Evolutionary conservation across 2,888 invertebrate genomes (phyloP), one percentile per base, ranked within the genome.

Genomic region (Pediacus dermestoides): DNA sequence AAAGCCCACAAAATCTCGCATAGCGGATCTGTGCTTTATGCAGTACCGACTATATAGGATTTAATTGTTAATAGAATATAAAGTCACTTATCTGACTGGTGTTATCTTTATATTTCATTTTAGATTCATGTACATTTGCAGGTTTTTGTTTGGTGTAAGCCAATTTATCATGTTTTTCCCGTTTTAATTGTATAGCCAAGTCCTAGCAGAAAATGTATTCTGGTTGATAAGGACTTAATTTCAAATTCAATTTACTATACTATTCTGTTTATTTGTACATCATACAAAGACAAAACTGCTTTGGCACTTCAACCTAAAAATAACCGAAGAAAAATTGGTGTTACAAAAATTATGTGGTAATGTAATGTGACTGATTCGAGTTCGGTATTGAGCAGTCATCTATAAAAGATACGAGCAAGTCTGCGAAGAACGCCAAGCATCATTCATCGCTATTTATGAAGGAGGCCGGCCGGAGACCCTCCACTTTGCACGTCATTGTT

Each of bases 1-100:
- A 50, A 48, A 50, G 46, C 48, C 44, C 46, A 46, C 50, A 46
- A 50, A 50, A 50, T 48, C 46, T 39, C 37, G 22, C 43, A 14
- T 11, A 16, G 38, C 42, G 42, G 37, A 48, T 45, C 50, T 37
- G 44, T 31, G 44, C 42, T 50, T 48, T 48, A 45, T 48, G 37
- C 40, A 44, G 39, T 33, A 44, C 38, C 37, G 46, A 43, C 49
- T 44, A 37, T 44, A 14, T 31, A 26, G 26, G 46, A 28, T 48
- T 48, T 48, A 50, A 50, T 48, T 50, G 50, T 50, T 50, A 50
- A 50, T 50, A 46, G 50, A 50, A 50, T 48, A 50, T 46, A 48
- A 50, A 50, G 50, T 48, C 48, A 48, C 46, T 50, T 50, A 48
- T 50, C 46, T 39, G 30, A 32, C 13, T 32, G 22, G 32, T 21